These are phyloP conservation scores for Epinotia ramella DNA, from an alignment of 2,888 invertebrate species.

Conservation along the genomic window DNA sequence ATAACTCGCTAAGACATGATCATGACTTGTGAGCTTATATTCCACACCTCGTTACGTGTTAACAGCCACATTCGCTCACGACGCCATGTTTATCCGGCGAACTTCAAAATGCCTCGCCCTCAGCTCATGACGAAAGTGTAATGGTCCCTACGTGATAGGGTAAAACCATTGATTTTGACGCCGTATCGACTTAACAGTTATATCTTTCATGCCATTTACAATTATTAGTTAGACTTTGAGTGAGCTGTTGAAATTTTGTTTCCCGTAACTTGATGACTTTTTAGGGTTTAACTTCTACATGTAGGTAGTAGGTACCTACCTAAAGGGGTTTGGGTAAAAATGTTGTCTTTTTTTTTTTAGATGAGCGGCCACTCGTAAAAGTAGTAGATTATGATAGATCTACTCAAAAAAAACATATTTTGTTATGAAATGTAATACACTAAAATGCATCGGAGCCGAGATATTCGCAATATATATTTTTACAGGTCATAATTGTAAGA, in stretches of 20 bases:
- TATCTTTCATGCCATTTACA: constrained; percentile 43
- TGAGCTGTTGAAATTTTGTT: constrained; percentile 15
- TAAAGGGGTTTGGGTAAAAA: no score
- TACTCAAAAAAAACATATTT: no score
- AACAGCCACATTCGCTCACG: constrained; percentile 84
- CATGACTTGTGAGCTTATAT: constrained; percentile 83
- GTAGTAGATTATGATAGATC: no score
- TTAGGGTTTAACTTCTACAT: background rate
- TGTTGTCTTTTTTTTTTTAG: no score
- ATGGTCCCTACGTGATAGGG: constrained; percentile 73
- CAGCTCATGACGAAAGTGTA: constrained; percentile 68
- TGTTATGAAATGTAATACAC: no score
- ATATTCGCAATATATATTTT: no score
- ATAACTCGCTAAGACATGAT: constrained; percentile 84
- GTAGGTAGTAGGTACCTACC: no score
- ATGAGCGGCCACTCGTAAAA: no score
- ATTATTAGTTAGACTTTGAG: constrained; percentile 22
- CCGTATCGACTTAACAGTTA: constrained; percentile 47
- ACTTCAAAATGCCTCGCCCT: constrained; percentile 72
- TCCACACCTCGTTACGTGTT: constrained; percentile 85
- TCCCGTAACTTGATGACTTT: background rate
- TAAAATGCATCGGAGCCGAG: no score
- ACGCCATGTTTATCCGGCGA: constrained; percentile 80
- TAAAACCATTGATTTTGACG: constrained; percentile 56
- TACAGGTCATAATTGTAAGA: no score